Evolutionary conservation across 2,888 invertebrate species (phyloP), one percentile per base, ranked within the genome.

Genomic region (Andrena praecox): DNA sequence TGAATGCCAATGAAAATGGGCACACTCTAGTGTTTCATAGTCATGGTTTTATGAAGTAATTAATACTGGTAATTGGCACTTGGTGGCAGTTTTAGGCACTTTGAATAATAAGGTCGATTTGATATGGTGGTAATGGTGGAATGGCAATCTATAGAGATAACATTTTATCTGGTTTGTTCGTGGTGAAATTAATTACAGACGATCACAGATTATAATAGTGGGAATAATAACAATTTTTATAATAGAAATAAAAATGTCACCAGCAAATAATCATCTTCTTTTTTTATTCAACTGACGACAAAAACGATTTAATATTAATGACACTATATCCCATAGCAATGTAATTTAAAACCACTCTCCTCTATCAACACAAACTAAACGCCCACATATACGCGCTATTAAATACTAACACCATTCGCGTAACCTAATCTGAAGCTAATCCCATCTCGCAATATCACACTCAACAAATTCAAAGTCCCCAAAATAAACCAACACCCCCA

Each of bases 81-180:
- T 35, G n/a, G 27, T 29, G 20, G 24, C 24, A 16, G 50, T 24
- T n/a, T 27, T 42, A 16, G 20, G 16, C 3, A 20, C 2, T 54
- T 52, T 29, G 6, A 4, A 4, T 16, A 27, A 35, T 1, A 29
- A 16, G 12, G 0, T 3, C 4, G 10, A 35, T 20, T 77, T 16
- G 6, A 20, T 29, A 8, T 12, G 31, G 42, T 24, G 50, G 12
- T 56, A 27, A 54, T 10, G 24, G 4, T 1, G 5, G n/a, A 10
- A 8, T 27, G 27, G 20, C 2, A 16, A 33, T 31, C 24, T 20
- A 4, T 10, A 10, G n/a, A 77, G 76, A 77, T 70, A 70, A 24
- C 4, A 10, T 12, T 66, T 56, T 66, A 70, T 79, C 79, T 64
- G 33, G 20, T 50, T 29, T 10, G 54, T 56, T 24, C 56, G 31